phyloP scores from a whole-genome alignment of 1,140 invertebrate genomes.

The Hermatobates lingyangjiaoensis region DNA sequence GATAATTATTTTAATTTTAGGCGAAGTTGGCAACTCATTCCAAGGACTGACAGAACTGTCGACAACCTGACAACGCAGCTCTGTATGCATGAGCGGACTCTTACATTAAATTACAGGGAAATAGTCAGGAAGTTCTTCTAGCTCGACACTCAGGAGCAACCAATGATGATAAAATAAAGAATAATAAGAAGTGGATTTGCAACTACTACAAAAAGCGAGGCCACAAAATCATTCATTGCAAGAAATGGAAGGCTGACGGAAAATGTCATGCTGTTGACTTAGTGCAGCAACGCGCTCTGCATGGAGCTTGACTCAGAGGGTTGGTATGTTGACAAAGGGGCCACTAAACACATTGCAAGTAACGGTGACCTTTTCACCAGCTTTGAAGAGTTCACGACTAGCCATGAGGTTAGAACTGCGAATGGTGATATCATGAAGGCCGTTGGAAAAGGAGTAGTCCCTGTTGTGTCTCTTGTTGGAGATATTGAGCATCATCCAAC shows the following conservation, averaged over 20 bases:
- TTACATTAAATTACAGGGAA: too few relatives aligned
- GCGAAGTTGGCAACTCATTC: background rate
- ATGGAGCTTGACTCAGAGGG: slow-evolving; percentile 15
- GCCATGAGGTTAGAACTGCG: slow-evolving; percentile 14
- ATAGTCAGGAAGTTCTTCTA: too few relatives aligned
- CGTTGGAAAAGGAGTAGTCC: slow-evolving; percentile 17
- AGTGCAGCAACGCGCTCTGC: too few relatives aligned
- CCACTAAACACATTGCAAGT: slow-evolving; percentile 20
- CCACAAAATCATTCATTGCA: too few relatives aligned
- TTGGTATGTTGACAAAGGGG: slow-evolving; percentile 22
- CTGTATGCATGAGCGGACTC: background rate
- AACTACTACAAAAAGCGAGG: too few relatives aligned
- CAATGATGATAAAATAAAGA: too few relatives aligned
- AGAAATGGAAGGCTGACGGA: too few relatives aligned
- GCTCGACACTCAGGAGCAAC: too few relatives aligned
- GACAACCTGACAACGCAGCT: background rate
- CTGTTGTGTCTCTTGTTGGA: slow-evolving; percentile 12
- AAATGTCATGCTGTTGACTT: too few relatives aligned
- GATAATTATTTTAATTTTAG: background rate
- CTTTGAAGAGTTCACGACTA: slow-evolving; percentile 15
- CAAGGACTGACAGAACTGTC: background rate
- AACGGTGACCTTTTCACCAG: slow-evolving; percentile 15
- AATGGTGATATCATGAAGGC: slow-evolving; percentile 17
- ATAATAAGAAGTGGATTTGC: too few relatives aligned
- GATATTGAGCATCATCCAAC: slow-evolving; percentile 12